Percentiles rank a stretch among this genome's conserved stretches.
phyloP scores from a whole-genome alignment of 2,113 vertebrate species.

The Anseranas semipalmata region DNA sequence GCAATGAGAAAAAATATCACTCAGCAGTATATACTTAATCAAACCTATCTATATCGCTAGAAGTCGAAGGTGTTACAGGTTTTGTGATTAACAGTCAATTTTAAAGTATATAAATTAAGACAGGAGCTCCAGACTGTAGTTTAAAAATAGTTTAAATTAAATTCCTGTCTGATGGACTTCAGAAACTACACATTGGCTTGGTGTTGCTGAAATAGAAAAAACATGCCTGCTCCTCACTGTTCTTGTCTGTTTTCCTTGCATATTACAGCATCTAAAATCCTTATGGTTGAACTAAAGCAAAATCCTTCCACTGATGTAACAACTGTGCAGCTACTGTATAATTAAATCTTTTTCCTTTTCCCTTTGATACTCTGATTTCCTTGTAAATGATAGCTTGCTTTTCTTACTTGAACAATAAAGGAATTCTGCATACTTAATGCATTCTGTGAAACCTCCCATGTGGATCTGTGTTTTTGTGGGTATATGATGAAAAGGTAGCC shows the following conservation, averaged over 20 bases:
- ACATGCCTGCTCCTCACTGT: background rate
- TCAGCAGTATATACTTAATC: background rate
- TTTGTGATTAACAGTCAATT: background rate
- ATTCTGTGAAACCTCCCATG: constrained; percentile 50
- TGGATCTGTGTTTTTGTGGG: constrained; percentile 25
- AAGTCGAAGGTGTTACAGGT: background rate
- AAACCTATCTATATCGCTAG: background rate
- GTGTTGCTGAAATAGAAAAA: background rate
- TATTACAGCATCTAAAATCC: background rate
- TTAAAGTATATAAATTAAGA: background rate
- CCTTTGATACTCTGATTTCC: constrained; percentile 38
- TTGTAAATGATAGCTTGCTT: constrained; percentile 54
- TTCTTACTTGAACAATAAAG: constrained; percentile 45
- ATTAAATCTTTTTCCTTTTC: constrained; percentile 9
- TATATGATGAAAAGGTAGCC: constrained; percentile 60
- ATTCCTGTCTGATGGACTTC: background rate
- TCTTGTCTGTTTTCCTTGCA: background rate
- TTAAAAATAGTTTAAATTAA: background rate
- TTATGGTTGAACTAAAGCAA: background rate
- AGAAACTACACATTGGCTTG: background rate
- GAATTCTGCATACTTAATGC: constrained; percentile 15
- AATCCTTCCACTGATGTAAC: background rate
- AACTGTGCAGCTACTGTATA: constrained; percentile 15
- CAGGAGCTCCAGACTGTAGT: background rate
- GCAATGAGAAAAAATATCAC: background rate